Evolutionary conservation across 2,113 vertebrate genomes (phyloP).

Genomic region (Cyanoderma ruficeps): DNA sequence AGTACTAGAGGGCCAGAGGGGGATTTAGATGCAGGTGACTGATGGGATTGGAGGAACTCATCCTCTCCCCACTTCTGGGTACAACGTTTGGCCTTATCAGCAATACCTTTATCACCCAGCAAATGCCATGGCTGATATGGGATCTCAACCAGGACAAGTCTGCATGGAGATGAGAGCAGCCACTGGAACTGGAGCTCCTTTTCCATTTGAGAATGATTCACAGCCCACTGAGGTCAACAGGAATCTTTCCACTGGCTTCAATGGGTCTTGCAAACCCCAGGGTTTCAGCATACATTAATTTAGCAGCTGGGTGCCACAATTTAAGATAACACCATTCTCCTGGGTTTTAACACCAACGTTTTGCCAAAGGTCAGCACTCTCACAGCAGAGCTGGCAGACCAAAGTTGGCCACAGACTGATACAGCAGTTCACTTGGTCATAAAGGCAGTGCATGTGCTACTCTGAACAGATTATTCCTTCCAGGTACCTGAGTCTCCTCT

Average conservation of each 20-base stretch:
- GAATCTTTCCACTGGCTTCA: conserved; percentile 4
- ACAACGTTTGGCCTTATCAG: not conserved
- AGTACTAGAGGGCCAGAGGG: not conserved
- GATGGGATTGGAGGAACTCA: not conserved
- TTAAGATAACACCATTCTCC: not conserved
- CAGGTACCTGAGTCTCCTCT: not conserved
- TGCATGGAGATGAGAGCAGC: not conserved
- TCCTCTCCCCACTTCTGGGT: not conserved
- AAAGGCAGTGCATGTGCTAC: not conserved
- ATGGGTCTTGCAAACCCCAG: not conserved
- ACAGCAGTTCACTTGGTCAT: not conserved
- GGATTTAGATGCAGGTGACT: not conserved
- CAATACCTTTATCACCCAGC: not conserved
- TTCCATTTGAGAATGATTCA: not conserved
- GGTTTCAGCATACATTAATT: not conserved
- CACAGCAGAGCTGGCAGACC: not conserved
- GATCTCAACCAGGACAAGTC: not conserved
- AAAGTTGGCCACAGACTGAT: not conserved
- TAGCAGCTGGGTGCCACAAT: not conserved
- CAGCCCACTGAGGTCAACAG: not conserved
- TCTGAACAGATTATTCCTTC: not conserved
- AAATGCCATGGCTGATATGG: not conserved
- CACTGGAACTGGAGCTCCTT: not conserved
- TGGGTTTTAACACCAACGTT: not conserved
- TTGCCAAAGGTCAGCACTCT: not conserved